Conservation (phyloP, 2,797 vertebrate species). For the Erethizon dorsatum region DNA sequence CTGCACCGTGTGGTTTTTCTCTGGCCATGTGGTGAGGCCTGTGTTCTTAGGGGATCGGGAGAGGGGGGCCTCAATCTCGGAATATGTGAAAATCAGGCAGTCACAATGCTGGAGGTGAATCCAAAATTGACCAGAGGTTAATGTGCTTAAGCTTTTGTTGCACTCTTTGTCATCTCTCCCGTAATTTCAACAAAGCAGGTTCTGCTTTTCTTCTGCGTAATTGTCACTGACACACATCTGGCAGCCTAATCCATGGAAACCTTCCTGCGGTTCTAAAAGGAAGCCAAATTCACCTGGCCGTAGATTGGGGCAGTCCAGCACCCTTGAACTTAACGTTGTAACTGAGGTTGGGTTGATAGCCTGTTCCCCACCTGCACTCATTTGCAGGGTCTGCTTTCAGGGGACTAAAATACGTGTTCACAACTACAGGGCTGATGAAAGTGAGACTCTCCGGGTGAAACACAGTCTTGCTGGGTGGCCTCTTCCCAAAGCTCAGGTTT, state of each 20-base stretch:
- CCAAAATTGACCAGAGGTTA: conserved; percentile 72
- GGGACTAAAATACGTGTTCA: conserved; percentile 37
- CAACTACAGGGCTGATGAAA: conserved; percentile 15
- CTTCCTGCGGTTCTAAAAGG: conserved; percentile 63
- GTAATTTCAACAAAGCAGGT: conserved; percentile 43
- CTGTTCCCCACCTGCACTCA: conserved; percentile 3
- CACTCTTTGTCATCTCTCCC: conserved; percentile 70
- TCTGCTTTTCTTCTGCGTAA: conserved; percentile 75
- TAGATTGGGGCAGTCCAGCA: not conserved
- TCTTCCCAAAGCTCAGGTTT: not conserved
- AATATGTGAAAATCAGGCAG: conserved; percentile 58
- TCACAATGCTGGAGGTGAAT: conserved; percentile 58
- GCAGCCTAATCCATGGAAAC: conserved; percentile 78
- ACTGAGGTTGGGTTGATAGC: not conserved
- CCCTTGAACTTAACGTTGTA: conserved; percentile 54
- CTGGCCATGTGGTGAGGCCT: not conserved
- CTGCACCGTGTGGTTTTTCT: conserved; percentile 51
- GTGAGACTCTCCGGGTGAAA: conserved; percentile 36
- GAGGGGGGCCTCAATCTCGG: not conserved
- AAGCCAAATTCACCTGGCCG: conserved; percentile 66
- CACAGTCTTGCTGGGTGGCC: not conserved
- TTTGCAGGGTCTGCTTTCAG: conserved; percentile 21
- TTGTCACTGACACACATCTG: conserved; percentile 75
- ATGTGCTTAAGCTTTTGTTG: conserved; percentile 75
- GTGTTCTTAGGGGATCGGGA: not conserved